A percentile compares a stretch with the other conserved stretches of the same genome.
phyloP scores from a whole-genome alignment of 2,113 vertebrate genomes.

The Pelecanus crispus region DNA sequence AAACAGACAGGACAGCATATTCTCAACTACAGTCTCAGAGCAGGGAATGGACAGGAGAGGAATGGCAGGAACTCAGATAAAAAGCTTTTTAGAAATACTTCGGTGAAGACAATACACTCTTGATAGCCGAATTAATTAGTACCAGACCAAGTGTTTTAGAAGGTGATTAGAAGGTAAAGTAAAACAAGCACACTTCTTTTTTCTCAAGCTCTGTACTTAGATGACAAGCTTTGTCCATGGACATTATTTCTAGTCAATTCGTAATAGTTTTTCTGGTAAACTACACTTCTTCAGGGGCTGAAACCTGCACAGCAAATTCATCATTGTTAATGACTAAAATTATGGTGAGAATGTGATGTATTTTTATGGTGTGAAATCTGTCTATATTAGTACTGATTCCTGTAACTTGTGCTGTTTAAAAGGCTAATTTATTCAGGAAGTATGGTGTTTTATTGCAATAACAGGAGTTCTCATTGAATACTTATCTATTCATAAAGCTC shows the following conservation, averaged over 20 bases:
- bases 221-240: conserved; percentile 12
- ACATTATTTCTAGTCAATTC: not conserved
- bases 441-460: not conserved
- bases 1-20: not conserved
- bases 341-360: not conserved
- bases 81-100: not conserved
- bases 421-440: not conserved
- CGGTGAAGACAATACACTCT: not conserved
- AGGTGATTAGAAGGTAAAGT: conserved; percentile 23
- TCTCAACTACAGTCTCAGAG: not conserved
- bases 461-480: not conserved
- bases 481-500: not conserved
- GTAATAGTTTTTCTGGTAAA: not conserved
- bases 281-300: not conserved
- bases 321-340: not conserved
- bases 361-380: not conserved
- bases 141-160: conserved; percentile 44
- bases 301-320: not conserved
- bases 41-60: not conserved
- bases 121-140: not conserved
- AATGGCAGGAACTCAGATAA: not conserved
- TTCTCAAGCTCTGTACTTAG: conserved; percentile 10
- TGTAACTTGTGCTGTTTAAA: not conserved
- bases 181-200: not conserved
- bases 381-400: not conserved